These are phyloP conservation scores for Myotis lucifugus DNA, from an alignment of 2,113 vertebrate genomes.

Conservation along the genomic window DNA sequence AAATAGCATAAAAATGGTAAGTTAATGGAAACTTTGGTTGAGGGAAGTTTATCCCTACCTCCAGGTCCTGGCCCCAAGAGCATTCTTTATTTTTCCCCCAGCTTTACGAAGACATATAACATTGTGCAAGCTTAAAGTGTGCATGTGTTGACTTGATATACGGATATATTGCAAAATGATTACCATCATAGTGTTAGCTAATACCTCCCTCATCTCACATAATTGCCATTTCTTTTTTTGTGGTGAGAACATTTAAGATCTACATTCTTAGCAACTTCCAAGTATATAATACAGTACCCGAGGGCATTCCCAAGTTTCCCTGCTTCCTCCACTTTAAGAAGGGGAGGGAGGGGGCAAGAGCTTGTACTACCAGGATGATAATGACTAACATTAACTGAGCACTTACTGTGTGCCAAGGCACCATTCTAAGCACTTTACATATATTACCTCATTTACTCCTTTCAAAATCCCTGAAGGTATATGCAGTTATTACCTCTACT, in stretches of 20 bases:
- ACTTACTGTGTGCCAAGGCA: not conserved
- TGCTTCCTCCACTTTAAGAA: not conserved
- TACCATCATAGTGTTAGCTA: not conserved
- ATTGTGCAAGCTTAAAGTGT: not conserved
- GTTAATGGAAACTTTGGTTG: not conserved
- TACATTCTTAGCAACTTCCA: not conserved
- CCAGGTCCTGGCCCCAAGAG: not conserved
- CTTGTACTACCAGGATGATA: not conserved
- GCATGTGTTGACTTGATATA: not conserved
- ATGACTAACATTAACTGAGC: not conserved
- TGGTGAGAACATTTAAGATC: not conserved
- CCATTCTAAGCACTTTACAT: not conserved
- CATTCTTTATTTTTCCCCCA: not conserved
- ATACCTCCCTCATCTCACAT: not conserved
- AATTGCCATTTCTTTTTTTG: not conserved
- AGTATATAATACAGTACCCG: not conserved
- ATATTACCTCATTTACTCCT: not conserved
- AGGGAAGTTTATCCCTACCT: not conserved
- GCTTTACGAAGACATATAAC: not conserved
- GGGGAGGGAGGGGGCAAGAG: not conserved
- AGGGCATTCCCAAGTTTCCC: not conserved
- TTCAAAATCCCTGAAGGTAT: not conserved
- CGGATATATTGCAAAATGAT: conserved; percentile 8
- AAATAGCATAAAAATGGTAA: not conserved
- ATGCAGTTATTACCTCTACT: not conserved